These are phyloP conservation scores for Clinocottus analis DNA, from an alignment of 2,113 vertebrate genomes.

Conservation along the genomic window DNA sequence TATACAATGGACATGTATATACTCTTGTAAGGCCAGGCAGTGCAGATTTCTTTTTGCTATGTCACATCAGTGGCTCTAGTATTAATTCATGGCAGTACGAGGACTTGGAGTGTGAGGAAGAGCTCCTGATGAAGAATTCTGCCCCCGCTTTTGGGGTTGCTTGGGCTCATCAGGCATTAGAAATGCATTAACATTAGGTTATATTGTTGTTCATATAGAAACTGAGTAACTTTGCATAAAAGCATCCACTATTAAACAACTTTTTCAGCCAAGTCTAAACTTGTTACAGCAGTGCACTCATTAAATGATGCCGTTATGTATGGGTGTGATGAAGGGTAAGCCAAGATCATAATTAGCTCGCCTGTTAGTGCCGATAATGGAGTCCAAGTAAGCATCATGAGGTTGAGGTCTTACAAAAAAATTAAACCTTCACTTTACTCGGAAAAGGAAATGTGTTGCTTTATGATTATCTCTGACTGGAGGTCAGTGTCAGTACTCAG, in stretches of 20 bases:
- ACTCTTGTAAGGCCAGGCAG: too few relatives aligned
- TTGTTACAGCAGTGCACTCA: background rate
- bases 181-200: too few relatives aligned
- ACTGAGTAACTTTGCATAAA: background rate
- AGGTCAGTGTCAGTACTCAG: background rate
- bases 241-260: background rate
- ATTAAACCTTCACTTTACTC: background rate
- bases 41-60: too few relatives aligned
- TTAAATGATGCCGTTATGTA: background rate
- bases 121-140: too few relatives aligned
- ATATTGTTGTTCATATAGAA: background rate
- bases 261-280: background rate
- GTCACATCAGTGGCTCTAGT: too few relatives aligned
- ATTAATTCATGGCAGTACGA: too few relatives aligned
- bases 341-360: background rate
- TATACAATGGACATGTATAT: too few relatives aligned
- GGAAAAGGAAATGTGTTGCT: background rate
- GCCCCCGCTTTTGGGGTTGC: too few relatives aligned
- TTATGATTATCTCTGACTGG: background rate
- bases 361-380: background rate
- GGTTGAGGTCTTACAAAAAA: background rate
- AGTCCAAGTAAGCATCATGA: background rate
- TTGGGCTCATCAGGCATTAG: too few relatives aligned
- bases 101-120: too few relatives aligned
- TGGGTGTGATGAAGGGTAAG: background rate